A percentile compares a stretch with the other conserved stretches of the same genome.
Conservation (phyloP, 2,113 vertebrate genomes). For the Phylloscopus trochiloides region DNA sequence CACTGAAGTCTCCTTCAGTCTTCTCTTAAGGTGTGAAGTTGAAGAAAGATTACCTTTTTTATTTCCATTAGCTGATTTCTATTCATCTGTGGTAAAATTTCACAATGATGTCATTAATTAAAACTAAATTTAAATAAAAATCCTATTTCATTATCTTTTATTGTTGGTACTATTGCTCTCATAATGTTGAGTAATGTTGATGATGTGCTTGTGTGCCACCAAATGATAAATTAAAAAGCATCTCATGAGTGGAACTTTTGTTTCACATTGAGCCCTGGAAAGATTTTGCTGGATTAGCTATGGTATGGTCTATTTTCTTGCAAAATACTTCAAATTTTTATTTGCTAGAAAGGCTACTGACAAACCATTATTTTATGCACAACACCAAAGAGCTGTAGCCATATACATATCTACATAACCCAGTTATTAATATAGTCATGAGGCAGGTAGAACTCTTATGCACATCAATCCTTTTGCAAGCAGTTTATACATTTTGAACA, state of each 20-base stretch:
- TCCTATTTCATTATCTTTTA: conserved; percentile 32
- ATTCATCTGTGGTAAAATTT: neutral
- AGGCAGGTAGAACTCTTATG: neutral
- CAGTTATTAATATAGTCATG: neutral
- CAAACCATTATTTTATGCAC: neutral
- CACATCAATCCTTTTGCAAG: neutral
- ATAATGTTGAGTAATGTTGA: neutral
- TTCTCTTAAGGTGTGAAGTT: neutral
- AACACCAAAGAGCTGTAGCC: neutral
- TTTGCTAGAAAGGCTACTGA: neutral
- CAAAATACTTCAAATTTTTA: neutral
- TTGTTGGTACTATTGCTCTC: neutral
- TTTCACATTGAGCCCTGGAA: neutral
- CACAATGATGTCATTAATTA: neutral
- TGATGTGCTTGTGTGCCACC: neutral
- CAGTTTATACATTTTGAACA: neutral
- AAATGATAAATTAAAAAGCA: conserved; percentile 10
- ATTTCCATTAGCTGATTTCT: neutral
- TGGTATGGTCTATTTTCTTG: neutral
- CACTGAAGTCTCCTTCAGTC: neutral
- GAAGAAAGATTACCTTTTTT: neutral
- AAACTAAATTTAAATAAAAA: conserved; percentile 49
- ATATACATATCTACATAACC: neutral
- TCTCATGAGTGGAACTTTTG: neutral
- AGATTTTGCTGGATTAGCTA: neutral